A percentile compares a stretch with the other conserved stretches of the same genome.
These are phyloP conservation scores for Panulirus ornatus DNA, from an alignment of 1,140 invertebrate genomes.

Conservation along the genomic window DNA sequence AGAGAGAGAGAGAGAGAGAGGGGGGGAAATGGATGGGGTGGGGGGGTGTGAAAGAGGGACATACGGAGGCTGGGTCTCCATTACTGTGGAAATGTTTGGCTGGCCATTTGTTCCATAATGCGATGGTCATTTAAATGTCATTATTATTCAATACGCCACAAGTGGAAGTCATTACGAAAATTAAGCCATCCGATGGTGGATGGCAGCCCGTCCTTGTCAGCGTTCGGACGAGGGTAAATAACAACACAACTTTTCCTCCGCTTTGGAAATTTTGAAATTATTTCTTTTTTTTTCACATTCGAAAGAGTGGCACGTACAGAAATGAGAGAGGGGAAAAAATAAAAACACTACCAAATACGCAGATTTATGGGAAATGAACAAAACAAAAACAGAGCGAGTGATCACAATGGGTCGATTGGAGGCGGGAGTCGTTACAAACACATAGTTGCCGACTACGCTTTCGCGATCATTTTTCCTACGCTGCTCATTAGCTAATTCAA, in stretches of 20 bases:
- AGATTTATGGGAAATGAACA: not conserved
- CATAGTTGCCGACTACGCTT: not conserved
- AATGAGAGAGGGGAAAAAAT: not conserved
- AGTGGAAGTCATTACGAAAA: slow-evolving; percentile 5
- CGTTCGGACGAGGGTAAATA: too few species aligned
- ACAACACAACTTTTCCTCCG: too few species aligned
- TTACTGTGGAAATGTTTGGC: slow-evolving; percentile 44
- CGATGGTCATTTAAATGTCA: slow-evolving; percentile 47
- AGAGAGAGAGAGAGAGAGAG: not conserved
- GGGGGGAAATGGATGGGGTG: not conserved
- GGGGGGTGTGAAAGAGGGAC: not conserved
- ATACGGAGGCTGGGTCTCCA: slow-evolving; percentile 10
- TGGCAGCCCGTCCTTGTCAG: too few species aligned
- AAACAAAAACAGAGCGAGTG: not conserved
- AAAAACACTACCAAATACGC: not conserved
- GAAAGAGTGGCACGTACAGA: too few species aligned
- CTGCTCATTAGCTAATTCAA: not conserved
- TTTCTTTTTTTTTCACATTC: too few species aligned
- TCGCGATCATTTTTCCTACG: too few species aligned
- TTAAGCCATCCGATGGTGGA: not conserved
- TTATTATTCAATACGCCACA: slow-evolving; percentile 51
- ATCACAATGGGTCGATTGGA: not conserved
- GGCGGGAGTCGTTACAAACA: slow-evolving; percentile 13
- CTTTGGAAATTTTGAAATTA: too few species aligned
- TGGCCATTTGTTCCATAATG: slow-evolving; percentile 36